Evolutionary conservation across 1,140 invertebrate genomes (phyloP), one percentile per base, ranked within the genome.

Genomic region (Arctopsyche grandis): DNA sequence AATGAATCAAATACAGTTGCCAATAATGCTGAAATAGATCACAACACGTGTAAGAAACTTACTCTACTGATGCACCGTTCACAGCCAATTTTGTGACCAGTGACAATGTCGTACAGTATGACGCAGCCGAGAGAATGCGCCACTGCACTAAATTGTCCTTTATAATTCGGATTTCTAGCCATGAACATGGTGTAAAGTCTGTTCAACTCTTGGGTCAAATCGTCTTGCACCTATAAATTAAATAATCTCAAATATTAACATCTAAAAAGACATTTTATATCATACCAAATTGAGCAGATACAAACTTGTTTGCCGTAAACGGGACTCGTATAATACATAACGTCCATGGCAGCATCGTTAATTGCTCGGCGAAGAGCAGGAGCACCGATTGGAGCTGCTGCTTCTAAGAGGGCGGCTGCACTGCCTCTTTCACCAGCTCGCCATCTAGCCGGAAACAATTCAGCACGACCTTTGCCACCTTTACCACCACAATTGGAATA

Each of bases 101-200:
- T 94, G 38, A 95, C 89, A 81, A 95, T 94, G 84, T 95, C 94
- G 85, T 95, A 95, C 0, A 92, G 90, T 80, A 95, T 94, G 29
- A 95, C 94, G 86, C 92, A 93, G 73, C 94, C 94, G n/a, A 95
- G 86, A 1, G 94, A 95, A 87, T 95, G 94, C 29, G 93, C 94
- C 48, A 94, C 88, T 73, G 94, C 90, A 44, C 93, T 95, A 21
- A 95, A 91, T 85, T 93, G 93, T 22, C 93, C 93, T 80, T 91
- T 90, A 87, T 91, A 92, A 19, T 87, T 88, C 1, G 94, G 93
- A 87, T 95, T 93, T 77, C 93, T 90, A 81, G 89, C 89, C 71
- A 91, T 89, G 84, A 95, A 95, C 88, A 92, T 91, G 29, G 89
- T 89, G 84, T 94, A 94, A n/a, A 94, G 84, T 80, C 91, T 86